A percentile compares a stretch with the other conserved stretches of the same genome.
These are phyloP conservation scores for Lerista edwardsae DNA, from an alignment of 2,797 vertebrate species.

Conservation along the genomic window DNA sequence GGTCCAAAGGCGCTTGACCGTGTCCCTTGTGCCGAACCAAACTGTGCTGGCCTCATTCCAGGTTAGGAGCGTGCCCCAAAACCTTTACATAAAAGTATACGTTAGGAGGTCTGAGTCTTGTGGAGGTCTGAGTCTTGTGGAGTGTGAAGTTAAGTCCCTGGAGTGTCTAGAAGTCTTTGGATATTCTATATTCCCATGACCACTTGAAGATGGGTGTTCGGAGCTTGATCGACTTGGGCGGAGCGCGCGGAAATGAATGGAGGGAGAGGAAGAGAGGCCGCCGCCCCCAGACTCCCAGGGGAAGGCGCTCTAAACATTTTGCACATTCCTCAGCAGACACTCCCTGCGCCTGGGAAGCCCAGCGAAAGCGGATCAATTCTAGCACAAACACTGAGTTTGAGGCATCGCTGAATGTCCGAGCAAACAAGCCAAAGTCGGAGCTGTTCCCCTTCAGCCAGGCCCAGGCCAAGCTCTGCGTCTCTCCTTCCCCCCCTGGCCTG, in stretches of 20 bases:
- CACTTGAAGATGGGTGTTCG: slow-evolving; percentile 87
- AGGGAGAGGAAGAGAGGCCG: not conserved
- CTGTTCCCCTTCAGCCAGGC: not conserved
- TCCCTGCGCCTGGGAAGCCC: not conserved
- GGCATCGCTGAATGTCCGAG: not conserved
- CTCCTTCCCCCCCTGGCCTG: not conserved
- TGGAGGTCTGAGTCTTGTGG: slow-evolving; percentile 98
- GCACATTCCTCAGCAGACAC: not conserved
- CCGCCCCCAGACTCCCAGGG: too few relatives aligned
- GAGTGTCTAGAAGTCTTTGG: slow-evolving; percentile 98
- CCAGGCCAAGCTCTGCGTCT: too few relatives aligned
- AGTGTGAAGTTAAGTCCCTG: slow-evolving; percentile 97
- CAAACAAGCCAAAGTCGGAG: too few relatives aligned
- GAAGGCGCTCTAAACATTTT: too few relatives aligned
- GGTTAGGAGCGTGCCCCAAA: too few relatives aligned
- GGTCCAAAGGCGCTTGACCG: too few relatives aligned
- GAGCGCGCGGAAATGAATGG: too few relatives aligned
- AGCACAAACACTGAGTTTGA: not conserved
- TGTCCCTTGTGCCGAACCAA: slow-evolving; percentile 96
- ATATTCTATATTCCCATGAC: slow-evolving; percentile 94
- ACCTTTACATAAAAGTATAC: slow-evolving; percentile 82
- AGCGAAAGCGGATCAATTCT: too few relatives aligned
- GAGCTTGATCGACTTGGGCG: slow-evolving; percentile 81
- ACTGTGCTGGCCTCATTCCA: too few relatives aligned
- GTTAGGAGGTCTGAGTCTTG: too few relatives aligned